Conservation (phyloP, 2,888 invertebrate species). For the Watsonalla binaria region DNA sequence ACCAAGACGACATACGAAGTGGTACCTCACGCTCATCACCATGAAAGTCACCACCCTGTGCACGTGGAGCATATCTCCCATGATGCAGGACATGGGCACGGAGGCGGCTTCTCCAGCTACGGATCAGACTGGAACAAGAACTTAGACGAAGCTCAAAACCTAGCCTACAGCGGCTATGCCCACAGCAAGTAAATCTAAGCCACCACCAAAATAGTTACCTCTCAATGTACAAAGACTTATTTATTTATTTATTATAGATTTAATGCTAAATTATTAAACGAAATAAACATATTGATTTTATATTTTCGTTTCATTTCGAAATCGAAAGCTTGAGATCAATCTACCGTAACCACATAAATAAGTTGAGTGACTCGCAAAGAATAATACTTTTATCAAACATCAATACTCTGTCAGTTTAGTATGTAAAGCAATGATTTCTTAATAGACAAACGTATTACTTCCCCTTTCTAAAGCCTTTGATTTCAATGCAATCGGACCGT, state of each 20-base stretch:
- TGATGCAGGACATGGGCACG: constrained; percentile 56
- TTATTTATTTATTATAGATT: constrained; percentile 59
- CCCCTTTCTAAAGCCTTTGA: constrained; percentile 7
- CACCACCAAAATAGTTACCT: constrained; percentile 38
- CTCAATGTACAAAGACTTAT: constrained; percentile 72
- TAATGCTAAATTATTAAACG: constrained; percentile 50
- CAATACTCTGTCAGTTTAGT: neutral
- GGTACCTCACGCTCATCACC: constrained; percentile 65
- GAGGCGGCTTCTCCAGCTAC: constrained; percentile 51
- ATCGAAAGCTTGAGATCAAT: neutral
- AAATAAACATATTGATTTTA: constrained; percentile 45
- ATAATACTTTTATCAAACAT: neutral
- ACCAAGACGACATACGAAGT: constrained; percentile 71
- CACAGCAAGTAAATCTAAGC: constrained; percentile 47
- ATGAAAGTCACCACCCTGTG: constrained; percentile 81
- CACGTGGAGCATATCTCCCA: constrained; percentile 73
- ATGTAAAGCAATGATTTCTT: neutral
- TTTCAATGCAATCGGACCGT: neutral
- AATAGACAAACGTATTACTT: neutral
- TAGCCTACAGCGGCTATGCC: constrained; percentile 84
- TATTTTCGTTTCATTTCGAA: constrained; percentile 23
- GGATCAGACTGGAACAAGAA: constrained; percentile 76
- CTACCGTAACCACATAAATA: neutral
- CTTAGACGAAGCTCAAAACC: constrained; percentile 81
- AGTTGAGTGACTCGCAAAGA: constrained; percentile 9